Conservation (phyloP, 2,888 invertebrate species). For the Eugnorisma glareosa region DNA sequence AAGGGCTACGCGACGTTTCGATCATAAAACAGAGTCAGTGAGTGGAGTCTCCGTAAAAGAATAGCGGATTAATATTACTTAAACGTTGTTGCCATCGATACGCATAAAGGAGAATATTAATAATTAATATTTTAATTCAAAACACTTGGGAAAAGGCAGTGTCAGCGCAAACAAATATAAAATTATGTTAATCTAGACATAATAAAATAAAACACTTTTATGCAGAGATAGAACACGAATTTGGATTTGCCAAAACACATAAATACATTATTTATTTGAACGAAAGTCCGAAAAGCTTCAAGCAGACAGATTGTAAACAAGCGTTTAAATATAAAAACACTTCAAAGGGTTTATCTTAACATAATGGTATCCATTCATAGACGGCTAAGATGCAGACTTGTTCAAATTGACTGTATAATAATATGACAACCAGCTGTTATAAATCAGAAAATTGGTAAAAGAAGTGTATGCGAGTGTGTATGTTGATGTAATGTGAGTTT, state of each 20-base stretch:
- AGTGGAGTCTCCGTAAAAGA: background rate
- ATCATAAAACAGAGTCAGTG: background rate
- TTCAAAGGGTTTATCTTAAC: conserved; percentile 14
- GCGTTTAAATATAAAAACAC: conserved; percentile 15
- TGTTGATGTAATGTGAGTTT: too few relatives aligned
- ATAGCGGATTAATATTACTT: background rate
- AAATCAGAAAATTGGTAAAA: background rate
- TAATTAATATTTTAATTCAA: too few relatives aligned
- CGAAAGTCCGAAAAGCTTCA: conserved; percentile 12
- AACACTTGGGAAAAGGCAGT: background rate
- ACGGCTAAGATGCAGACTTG: conserved; percentile 7
- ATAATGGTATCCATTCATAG: conserved; percentile 24
- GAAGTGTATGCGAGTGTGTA: background rate
- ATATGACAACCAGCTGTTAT: conserved; percentile 20
- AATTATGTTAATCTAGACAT: background rate
- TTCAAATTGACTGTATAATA: conserved; percentile 31
- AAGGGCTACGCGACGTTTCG: background rate
- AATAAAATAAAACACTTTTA: conserved; percentile 4
- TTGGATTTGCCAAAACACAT: conserved; percentile 3
- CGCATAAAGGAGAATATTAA: background rate
- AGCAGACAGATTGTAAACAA: conserved; percentile 24
- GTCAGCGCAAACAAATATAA: background rate
- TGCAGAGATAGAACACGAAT: conserved; percentile 12
- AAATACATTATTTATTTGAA: conserved; percentile 10
- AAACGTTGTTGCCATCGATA: background rate